These are phyloP conservation scores for Dolichallabes microphthalmus DNA, from an alignment of 2,113 vertebrate species.

Conservation along the genomic window DNA sequence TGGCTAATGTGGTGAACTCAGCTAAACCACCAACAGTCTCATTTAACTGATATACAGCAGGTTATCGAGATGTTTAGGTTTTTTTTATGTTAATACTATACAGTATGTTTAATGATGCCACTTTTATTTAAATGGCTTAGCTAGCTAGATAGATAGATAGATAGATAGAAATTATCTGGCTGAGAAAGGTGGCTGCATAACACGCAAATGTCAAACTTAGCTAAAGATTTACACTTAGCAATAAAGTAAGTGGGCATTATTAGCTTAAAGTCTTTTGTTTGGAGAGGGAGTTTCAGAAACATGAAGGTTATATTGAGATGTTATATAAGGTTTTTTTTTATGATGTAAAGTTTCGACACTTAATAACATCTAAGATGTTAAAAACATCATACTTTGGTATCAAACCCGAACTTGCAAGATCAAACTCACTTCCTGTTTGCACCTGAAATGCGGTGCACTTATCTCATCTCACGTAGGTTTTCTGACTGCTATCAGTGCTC, in stretches of 20 bases:
- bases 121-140: not conserved
- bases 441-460: not conserved
- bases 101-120: too few species aligned
- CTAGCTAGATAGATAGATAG: not conserved
- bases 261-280: too few species aligned
- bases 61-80: not conserved
- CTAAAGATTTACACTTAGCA: too few species aligned
- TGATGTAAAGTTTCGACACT: not conserved
- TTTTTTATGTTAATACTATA: not conserved
- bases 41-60: too few species aligned
- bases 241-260: too few species aligned
- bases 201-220: too few species aligned
- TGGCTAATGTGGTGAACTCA: too few species aligned
- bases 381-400: not conserved
- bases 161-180: too few species aligned
- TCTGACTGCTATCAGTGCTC: not conserved
- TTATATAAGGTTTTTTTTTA: not conserved
- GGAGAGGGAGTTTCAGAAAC: too few species aligned
- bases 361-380: not conserved
- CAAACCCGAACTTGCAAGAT: not conserved
- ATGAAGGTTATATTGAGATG: not conserved
- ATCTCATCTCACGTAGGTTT: constrained; percentile 7
- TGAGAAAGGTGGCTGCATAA: too few species aligned
- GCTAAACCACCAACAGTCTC: too few species aligned
- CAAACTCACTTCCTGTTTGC: constrained; percentile 20